Evolutionary conservation across 2,888 invertebrate genomes (phyloP), one percentile per base, ranked within the genome.

Genomic region (Phlogophora meticulosa): DNA sequence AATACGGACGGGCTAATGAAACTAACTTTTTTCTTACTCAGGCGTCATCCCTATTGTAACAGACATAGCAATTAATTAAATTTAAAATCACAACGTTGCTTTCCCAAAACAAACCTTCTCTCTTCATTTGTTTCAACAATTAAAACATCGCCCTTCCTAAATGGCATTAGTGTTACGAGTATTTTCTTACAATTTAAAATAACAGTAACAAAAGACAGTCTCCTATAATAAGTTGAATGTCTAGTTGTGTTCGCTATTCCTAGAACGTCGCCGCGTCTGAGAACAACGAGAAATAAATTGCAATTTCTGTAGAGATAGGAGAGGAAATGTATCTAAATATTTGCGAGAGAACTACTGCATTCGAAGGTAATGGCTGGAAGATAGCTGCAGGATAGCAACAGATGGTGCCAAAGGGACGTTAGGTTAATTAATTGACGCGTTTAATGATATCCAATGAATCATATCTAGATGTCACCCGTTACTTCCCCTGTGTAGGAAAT

Each of bases 271-370:
- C 15, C 13, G 5, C n/a, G 15, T 61, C 61, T 36, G 22, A 49
- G 9, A 67, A 62, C 43, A 58, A 58, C 32, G 45, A n/a, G 20
- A 13, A 56, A 45, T 58, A 73, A 53, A 67, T 55, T 73, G 45
- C 48, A 62, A 10, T 68, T 58, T 49, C 38, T 42, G 38, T 34
- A 32, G 13, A 55, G 38, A 57, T 36, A 22, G 10, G 36, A 17
- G 36, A 15, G 11, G 43, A 15, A 56, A 17, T 5, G 22, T 55
- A 24, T 40, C 22, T 36, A 17, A 28, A 13, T 43, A 36, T 22
- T 32, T 56, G 15, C 13, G 28, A 49, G 36, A 57, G 7, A 38
- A 20, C 28, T 36, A 1, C 13, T 17, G 22, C 17, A 22, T 22
- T 22, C 9, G n/a, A 42, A 36, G 11, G 7, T 20, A 36, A 48